Conservation (phyloP, 2,113 vertebrate species). For the Gymnocephalus cernua region DNA sequence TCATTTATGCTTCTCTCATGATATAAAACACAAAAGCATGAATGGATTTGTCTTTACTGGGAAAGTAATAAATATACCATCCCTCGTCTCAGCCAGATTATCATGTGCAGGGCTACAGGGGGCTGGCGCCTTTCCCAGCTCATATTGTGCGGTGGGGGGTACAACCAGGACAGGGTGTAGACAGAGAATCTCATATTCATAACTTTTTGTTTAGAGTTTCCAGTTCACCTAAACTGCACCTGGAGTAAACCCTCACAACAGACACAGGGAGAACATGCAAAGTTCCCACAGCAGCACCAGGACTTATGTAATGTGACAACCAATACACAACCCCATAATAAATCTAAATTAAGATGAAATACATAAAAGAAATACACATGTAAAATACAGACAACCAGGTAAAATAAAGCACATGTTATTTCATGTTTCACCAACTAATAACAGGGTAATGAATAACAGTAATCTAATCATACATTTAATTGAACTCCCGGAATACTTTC, state of each 20-base stretch:
- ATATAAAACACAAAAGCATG: conserved; percentile 4
- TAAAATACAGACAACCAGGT: not conserved
- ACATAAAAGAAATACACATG: not conserved
- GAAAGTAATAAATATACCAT: conserved; percentile 30
- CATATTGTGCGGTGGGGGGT: not conserved
- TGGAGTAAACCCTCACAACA: not conserved
- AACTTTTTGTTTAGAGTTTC: conserved; percentile 10
- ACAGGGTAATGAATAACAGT: conserved; percentile 31
- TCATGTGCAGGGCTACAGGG: not conserved
- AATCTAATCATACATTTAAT: conserved; percentile 13
- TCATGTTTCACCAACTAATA: not conserved
- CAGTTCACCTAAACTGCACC: not conserved
- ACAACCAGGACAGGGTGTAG: no score
- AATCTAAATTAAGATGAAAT: not conserved
- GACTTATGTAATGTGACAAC: not conserved
- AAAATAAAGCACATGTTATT: not conserved
- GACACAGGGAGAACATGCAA: not conserved
- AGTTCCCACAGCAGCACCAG: not conserved
- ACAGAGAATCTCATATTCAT: conserved; percentile 10
- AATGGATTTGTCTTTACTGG: not conserved
- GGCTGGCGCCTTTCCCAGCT: not conserved
- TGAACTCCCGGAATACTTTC: not conserved
- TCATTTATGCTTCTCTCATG: conserved; percentile 1
- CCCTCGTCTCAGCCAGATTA: conserved; percentile 1
- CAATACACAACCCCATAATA: not conserved